These are phyloP conservation scores for Dendroctonus ponderosae DNA, from an alignment of 1,140 invertebrate species.

Conservation along the genomic window DNA sequence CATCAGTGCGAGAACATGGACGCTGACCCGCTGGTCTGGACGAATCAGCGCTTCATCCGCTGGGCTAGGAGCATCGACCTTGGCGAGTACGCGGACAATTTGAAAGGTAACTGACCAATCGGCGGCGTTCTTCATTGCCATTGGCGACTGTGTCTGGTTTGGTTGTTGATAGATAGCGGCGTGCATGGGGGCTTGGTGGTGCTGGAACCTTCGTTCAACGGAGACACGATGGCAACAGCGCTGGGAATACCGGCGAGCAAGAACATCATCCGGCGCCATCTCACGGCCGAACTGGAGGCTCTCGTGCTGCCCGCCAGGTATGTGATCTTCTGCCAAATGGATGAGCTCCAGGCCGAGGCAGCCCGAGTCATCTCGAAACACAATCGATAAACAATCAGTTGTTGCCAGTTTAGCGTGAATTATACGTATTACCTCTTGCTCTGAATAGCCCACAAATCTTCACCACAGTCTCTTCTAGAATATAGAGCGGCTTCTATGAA, in stretches of 20 bases:
- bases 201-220: slow-evolving; percentile 87
- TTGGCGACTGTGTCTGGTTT: background rate
- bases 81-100: slow-evolving; percentile 88
- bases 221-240: slow-evolving; percentile 90
- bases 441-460: too few species aligned
- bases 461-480: too few species aligned
- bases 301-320: slow-evolving; percentile 89
- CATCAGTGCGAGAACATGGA: slow-evolving; percentile 85
- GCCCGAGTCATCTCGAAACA: slow-evolving; percentile 52
- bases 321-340: slow-evolving; percentile 74
- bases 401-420: background rate
- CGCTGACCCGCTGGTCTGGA: slow-evolving; percentile 91
- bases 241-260: slow-evolving; percentile 90
- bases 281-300: slow-evolving; percentile 85
- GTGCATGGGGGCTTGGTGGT: slow-evolving; percentile 91
- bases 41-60: slow-evolving; percentile 87
- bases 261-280: slow-evolving; percentile 87
- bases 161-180: slow-evolving; percentile 69
- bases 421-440: too few species aligned
- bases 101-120: slow-evolving; percentile 70
- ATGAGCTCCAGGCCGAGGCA: slow-evolving; percentile 69
- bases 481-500: too few species aligned
- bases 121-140: background rate
- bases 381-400: slow-evolving; percentile 40
- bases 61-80: slow-evolving; percentile 92